phyloP scores from a whole-genome alignment of 2,113 vertebrate species.

The Aptenodytes forsteri region DNA sequence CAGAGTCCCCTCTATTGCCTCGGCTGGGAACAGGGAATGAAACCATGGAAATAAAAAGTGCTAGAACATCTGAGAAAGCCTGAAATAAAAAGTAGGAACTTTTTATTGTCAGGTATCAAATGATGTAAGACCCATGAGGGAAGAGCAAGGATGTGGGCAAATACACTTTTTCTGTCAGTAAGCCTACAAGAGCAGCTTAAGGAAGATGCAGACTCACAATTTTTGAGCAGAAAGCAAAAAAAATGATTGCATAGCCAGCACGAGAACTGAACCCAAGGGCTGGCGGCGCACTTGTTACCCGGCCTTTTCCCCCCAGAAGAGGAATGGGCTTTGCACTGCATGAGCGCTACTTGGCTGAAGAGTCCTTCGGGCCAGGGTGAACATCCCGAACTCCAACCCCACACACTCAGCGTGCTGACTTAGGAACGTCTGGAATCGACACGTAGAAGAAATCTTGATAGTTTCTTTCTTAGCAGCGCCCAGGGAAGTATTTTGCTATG shows the following conservation, averaged over 20 bases:
- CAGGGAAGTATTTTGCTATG: neutral
- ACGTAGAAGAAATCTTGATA: fast-evolving
- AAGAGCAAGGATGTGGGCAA: neutral
- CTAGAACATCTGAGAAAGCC: neutral
- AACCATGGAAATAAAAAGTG: neutral
- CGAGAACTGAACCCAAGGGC: neutral
- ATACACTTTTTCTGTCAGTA: neutral
- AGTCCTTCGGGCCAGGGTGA: neutral
- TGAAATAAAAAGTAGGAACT: neutral
- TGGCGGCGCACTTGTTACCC: neutral
- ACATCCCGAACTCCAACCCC: neutral
- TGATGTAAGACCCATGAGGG: neutral
- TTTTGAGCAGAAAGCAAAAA: neutral
- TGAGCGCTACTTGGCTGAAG: neutral
- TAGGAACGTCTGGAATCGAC: fast-evolving
- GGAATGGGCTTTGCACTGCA: fast-evolving
- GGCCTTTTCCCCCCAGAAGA: neutral
- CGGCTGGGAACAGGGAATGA: neutral
- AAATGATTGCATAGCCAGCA: neutral
- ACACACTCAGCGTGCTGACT: fast-evolving
- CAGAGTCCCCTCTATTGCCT: no score
- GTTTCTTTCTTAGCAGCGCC: neutral
- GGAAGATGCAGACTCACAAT: fast-evolving
- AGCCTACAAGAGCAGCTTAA: neutral
- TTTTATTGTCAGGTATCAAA: neutral